Evolutionary conservation across 1,140 invertebrate genomes (phyloP), one percentile per base, ranked within the genome.

Genomic region (Eueides isabella): DNA sequence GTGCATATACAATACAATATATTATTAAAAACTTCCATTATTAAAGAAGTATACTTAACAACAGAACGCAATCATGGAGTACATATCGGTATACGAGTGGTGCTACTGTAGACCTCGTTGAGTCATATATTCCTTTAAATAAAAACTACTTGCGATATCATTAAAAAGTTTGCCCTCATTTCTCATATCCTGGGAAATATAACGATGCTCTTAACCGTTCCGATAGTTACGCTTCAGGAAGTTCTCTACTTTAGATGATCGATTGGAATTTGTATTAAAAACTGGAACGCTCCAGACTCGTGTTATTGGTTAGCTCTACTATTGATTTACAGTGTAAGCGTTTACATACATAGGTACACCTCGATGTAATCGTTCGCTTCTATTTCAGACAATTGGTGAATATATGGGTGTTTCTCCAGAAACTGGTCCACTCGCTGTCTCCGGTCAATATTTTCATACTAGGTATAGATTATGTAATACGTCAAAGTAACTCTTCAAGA

Each of bases 141-240:
- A 55, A 55, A 55, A 55, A 55, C 48, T 2, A 48, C 41, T 12
- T 55, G 48, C 1, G 19, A 33, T 38, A 72, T 72, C 23, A 48
- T 72, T 72, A 62, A 72, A 72, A 72, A 72, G 64, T 72, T 72
- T 65, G 71, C 38, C 71, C 71, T 67, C 64, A 67, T 72, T 72
- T 33, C 35, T 30, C 29, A 35, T 67, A 72, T 67, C 71, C 71
- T 67, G 48, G 35, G 64, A 31, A 61, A 38, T 66, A 61, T 66
- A 33, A 65, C 41, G 62, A 62, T 67, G 64, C 71, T 55, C 44
- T 72, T 67, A 72, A 72, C 65, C 26, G 65, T 35, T 26, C 31
- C 31, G 33, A 28, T 71, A 35, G 48, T 66, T 72, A 26, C 44
- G 70, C 70, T 66, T 63, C 63, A 66, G 62, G 19, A 65, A 65